Conservation (phyloP, 2,888 invertebrate genomes). For the Hartigia nigra region DNA sequence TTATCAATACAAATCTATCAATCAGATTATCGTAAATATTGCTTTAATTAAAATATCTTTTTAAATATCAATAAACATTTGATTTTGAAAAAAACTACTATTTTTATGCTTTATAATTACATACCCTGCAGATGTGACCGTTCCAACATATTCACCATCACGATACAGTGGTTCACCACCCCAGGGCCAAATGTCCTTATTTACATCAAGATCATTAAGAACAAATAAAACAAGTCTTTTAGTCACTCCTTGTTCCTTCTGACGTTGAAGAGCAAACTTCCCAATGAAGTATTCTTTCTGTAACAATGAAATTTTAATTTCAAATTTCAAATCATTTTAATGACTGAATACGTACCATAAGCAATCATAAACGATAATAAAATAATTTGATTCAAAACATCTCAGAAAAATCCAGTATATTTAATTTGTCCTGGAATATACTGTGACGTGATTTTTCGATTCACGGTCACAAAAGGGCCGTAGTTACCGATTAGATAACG, state of each 20-base stretch:
- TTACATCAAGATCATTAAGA: conserved; percentile 72
- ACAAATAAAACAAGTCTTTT: conserved; percentile 75
- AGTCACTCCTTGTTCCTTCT: conserved; percentile 72
- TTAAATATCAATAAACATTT: background rate
- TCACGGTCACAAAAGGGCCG: conserved; percentile 83
- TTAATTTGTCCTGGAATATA: conserved; percentile 10
- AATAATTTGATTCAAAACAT: conserved; percentile 4
- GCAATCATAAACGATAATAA: background rate
- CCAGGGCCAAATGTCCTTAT: conserved; percentile 77
- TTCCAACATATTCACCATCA: conserved; percentile 74
- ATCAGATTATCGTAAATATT: background rate
- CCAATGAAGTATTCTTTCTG: conserved; percentile 75
- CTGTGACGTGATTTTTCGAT: too few species aligned
- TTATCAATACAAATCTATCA: conserved; percentile 7
- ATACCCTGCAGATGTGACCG: conserved; percentile 75
- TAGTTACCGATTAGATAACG: too few species aligned
- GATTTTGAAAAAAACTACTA: conserved; percentile 10
- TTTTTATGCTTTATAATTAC: conserved; percentile 15
- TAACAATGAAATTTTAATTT: conserved; percentile 29
- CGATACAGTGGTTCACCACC: conserved; percentile 77
- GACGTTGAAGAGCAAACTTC: conserved; percentile 72
- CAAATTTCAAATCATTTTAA: background rate
- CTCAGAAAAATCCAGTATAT: conserved; percentile 8
- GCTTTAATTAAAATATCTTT: background rate
- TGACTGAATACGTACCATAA: background rate